A percentile compares a stretch with the other conserved stretches of the same genome.
Conservation (phyloP, 2,888 invertebrate genomes). For the Drosophila macrospina region DNA sequence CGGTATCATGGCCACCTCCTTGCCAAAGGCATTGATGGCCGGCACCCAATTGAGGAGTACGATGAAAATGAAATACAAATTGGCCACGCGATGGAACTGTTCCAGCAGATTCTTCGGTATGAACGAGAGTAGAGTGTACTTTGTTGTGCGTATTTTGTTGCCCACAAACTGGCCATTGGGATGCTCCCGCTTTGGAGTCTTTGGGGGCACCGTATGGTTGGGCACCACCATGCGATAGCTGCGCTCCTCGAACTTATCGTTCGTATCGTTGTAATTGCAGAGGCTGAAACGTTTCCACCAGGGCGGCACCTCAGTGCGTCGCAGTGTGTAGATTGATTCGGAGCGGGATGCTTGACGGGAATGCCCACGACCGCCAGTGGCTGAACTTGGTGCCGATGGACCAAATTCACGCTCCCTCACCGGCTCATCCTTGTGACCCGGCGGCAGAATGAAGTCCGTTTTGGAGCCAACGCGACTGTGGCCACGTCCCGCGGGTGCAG, state of each 20-base stretch:
- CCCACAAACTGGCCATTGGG: constrained; percentile 93
- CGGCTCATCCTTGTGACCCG: constrained; percentile 92
- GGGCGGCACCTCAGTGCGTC: constrained; percentile 90
- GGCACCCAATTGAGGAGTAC: constrained; percentile 98
- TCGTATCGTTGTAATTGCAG: constrained; percentile 88
- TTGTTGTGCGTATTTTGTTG: constrained; percentile 96
- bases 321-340: constrained; percentile 95
- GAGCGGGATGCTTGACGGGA: constrained; percentile 95
- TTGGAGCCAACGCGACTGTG: constrained; percentile 94
- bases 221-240: constrained; percentile 91
- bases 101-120: constrained; percentile 98
- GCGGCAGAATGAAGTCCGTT: constrained; percentile 95
- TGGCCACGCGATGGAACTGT: constrained; percentile 98
- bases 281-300: constrained; percentile 90
- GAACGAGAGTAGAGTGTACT: constrained; percentile 97
- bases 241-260: constrained; percentile 89
- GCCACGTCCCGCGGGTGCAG: constrained; percentile 86
- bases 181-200: constrained; percentile 92
- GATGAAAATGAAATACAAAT: constrained; percentile 98
- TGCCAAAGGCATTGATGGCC: constrained; percentile 96
- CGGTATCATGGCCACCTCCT: constrained; percentile 97
- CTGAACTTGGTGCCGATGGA: constrained; percentile 85
- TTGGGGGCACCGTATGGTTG: constrained; percentile 93
- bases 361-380: constrained; percentile 88
- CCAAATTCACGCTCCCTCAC: constrained; percentile 87